Percentiles rank a stretch among this genome's conserved stretches.
phyloP scores from a whole-genome alignment of 2,797 vertebrate species.

The Gallirallus australis region DNA sequence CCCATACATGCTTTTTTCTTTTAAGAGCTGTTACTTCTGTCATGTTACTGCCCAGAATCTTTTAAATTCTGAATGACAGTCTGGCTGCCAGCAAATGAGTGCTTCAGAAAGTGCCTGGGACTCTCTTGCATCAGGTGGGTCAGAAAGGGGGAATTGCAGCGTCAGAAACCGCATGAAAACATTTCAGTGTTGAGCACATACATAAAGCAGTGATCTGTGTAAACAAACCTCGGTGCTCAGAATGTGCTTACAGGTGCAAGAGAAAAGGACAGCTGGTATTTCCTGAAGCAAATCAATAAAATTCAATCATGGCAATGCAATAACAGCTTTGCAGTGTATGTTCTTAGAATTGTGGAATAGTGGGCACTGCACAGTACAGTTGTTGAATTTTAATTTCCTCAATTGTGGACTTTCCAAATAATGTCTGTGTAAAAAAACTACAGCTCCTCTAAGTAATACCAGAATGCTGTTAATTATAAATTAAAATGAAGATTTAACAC shows the following conservation, averaged over 20 bases:
- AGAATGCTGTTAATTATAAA: not conserved
- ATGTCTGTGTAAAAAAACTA: not conserved
- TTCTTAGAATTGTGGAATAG: not conserved
- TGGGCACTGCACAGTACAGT: not conserved
- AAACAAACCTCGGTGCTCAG: not conserved
- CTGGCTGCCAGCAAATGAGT: not conserved
- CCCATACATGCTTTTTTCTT: not conserved
- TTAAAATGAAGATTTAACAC: not conserved
- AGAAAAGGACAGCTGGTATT: not conserved
- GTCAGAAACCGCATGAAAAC: not conserved
- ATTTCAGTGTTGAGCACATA: not conserved
- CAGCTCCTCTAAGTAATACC: not conserved
- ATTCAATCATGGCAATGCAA: not conserved
- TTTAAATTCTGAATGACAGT: not conserved
- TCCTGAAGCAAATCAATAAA: not conserved
- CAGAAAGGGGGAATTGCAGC: not conserved
- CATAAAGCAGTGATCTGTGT: not conserved
- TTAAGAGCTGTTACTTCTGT: not conserved
- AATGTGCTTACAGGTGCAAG: not conserved
- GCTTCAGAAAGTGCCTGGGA: not conserved
- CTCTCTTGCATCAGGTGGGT: not conserved
- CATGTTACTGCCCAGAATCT: not conserved
- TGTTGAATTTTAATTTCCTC: not conserved
- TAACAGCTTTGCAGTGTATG: not conserved
- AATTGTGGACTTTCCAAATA: not conserved